A percentile compares a stretch with the other conserved stretches of the same genome.
Conservation (phyloP, 2,113 vertebrate genomes). For the Cacatua alba region DNA sequence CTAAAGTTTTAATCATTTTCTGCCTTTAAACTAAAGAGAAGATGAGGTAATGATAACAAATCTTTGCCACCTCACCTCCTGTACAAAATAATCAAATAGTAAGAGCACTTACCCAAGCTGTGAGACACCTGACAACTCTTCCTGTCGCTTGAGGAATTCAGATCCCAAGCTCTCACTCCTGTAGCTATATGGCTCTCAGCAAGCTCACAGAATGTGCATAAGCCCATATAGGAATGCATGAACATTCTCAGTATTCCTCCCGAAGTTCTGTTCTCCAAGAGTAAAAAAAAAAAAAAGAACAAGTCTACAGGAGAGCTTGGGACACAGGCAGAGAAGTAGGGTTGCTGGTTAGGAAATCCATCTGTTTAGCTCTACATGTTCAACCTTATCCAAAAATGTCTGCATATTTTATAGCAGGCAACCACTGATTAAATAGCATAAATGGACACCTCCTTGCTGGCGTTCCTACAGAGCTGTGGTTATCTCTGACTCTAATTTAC, state of each 20-base stretch:
- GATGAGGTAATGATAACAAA: background rate
- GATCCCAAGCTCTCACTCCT: background rate
- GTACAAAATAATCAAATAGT: background rate
- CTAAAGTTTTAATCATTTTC: background rate
- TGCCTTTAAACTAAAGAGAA: background rate
- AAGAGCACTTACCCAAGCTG: background rate
- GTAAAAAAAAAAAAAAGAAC: too few relatives aligned
- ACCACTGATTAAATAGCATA: background rate
- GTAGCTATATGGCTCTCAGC: background rate
- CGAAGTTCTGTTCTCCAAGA: background rate
- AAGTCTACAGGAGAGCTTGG: background rate
- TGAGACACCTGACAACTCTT: background rate
- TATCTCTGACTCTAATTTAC: background rate
- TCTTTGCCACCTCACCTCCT: background rate
- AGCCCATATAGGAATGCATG: background rate
- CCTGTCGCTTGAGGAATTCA: background rate
- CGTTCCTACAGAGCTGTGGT: background rate
- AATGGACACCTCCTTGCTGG: background rate
- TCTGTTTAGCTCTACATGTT: background rate
- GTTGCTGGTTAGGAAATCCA: background rate
- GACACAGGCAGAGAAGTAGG: background rate
- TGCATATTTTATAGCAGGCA: background rate
- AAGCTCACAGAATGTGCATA: background rate
- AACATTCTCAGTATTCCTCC: background rate
- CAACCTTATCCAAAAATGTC: background rate